Conservation (phyloP, 2,888 invertebrate species). For the Leptothorax acervorum region DNA sequence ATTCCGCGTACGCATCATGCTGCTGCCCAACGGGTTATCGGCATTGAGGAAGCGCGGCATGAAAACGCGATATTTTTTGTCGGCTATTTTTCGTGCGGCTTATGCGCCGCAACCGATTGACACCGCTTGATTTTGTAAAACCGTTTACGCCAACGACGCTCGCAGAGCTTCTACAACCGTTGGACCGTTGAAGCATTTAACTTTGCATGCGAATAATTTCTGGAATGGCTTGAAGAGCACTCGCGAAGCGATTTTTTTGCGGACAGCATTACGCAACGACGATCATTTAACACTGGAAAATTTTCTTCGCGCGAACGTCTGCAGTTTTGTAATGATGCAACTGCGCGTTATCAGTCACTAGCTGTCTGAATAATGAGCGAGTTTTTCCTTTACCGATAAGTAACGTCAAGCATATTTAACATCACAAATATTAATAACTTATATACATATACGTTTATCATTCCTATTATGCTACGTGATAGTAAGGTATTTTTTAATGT, state of each 20-base stretch:
- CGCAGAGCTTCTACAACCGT: background rate
- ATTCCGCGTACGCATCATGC: constrained; percentile 56
- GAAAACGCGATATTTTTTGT: constrained; percentile 22
- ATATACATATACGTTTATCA: background rate
- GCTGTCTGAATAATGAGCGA: constrained; percentile 21
- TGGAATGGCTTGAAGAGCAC: background rate
- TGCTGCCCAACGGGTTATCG: constrained; percentile 32
- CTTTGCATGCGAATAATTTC: constrained; percentile 29
- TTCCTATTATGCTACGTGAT: background rate
- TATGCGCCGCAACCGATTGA: background rate
- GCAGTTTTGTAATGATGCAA: constrained; percentile 28
- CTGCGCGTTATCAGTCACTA: constrained; percentile 24
- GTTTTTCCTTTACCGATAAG: constrained; percentile 7
- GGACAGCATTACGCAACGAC: constrained; percentile 7
- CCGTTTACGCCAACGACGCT: background rate
- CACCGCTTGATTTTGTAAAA: constrained; percentile 1
- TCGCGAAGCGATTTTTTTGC: constrained; percentile 4
- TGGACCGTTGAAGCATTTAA: background rate
- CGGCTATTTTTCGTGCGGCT: background rate
- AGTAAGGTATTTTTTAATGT: background rate
- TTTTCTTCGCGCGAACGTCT: constrained; percentile 28
- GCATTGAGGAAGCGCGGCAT: constrained; percentile 18
- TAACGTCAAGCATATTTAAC: background rate
- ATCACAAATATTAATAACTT: background rate
- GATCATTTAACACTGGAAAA: constrained; percentile 31